Evolutionary conservation across 2,113 vertebrate species (phyloP), one percentile per base, ranked within the genome.

Genomic region (Baryphthengus martii): DNA sequence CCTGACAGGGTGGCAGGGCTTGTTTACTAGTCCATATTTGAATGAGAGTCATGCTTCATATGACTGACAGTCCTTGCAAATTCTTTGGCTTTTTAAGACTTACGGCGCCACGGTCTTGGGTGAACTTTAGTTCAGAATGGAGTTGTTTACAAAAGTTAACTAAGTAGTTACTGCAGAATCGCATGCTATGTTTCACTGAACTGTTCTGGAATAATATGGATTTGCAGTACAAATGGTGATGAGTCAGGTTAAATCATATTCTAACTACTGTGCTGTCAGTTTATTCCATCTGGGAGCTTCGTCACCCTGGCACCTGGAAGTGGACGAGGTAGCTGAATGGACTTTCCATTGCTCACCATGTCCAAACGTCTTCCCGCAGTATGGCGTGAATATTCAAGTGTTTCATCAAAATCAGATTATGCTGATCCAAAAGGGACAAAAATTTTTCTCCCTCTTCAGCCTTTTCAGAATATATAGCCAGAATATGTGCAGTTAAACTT

Each of bases 121-220:
- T 90, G 62, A 87, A 61, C 42, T 96, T 87, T 26, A 85, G 65
- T 93, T 94, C 92, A 87, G 63, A 89, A 59, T 33, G 39, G 52
- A 83, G 47, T 58, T 92, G 61, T 93, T 96, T 93, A 77, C 58
- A 96, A 45, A 95, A 80, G 56, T 87, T 90, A 70, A 78, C 90
- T 84, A 61, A 80, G 21, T 40, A 73, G 45, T 55, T 92, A 33
- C 81, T 85, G 33, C 16, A 63, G 61, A 81, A 76, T 63, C 1
- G 6, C 3, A 0, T 85, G 37, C 49, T 59, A 4, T 17, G 12
- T 75, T 87, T 77, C 76, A 68, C 29, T 37, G 25, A 62, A 25
- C 58, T 78, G 28, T 33, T 73, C 33, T 35, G 63, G 35, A 75
- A 47, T 61, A 42, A 24, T 62, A 33, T 20, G 39, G 78, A 70